Conservation (phyloP, 1,140 invertebrate species). For the Mizuhopecten yessoensis region DNA sequence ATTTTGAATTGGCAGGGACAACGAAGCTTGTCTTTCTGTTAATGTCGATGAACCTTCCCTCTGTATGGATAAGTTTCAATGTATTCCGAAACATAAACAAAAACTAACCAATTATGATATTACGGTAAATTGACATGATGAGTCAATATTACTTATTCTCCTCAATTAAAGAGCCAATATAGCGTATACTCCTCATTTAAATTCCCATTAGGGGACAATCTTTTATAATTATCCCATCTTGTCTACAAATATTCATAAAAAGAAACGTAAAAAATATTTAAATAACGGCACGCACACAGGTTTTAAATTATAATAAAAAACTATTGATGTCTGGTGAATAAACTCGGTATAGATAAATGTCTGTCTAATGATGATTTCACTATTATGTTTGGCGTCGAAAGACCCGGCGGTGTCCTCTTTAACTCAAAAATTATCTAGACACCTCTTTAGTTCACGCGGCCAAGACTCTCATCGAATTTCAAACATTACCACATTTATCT, state of each 20-base stretch:
- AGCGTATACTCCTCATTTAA: neutral
- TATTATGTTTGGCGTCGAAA: slow-evolving; percentile 1
- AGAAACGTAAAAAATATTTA: neutral
- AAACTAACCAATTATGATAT: neutral
- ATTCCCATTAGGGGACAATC: neutral
- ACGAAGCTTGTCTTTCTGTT: too few relatives aligned
- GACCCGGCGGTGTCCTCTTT: neutral
- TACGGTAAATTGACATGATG: neutral
- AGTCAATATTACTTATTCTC: neutral
- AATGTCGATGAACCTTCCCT: too few relatives aligned
- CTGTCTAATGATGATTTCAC: neutral
- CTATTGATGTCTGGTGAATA: neutral
- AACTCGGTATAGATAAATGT: neutral
- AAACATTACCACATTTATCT: neutral
- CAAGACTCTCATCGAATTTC: neutral
- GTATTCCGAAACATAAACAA: neutral
- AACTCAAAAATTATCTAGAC: neutral
- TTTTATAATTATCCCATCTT: neutral
- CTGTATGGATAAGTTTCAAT: neutral
- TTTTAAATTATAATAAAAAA: neutral
- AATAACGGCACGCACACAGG: neutral
- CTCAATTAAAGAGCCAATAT: neutral
- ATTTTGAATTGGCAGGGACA: too few relatives aligned
- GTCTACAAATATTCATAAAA: neutral
- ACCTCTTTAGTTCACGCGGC: neutral